These are phyloP conservation scores for Lethocerus indicus DNA, from an alignment of 1,140 invertebrate species.

Conservation along the genomic window DNA sequence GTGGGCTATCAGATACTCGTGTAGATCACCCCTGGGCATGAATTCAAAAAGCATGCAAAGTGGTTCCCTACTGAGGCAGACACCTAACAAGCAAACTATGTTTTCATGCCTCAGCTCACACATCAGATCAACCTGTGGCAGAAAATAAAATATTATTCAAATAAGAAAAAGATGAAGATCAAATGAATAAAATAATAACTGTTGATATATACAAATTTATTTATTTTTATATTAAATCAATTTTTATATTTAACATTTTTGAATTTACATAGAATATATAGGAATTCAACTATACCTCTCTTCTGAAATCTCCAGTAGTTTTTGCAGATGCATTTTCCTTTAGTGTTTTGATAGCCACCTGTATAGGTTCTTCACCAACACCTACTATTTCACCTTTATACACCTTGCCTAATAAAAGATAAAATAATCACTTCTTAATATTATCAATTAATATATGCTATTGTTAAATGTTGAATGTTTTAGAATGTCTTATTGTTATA, in stretches of 20 bases:
- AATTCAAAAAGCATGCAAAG: slow-evolving; percentile 95
- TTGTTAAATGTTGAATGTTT: too few species aligned
- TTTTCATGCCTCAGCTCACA: slow-evolving; percentile 87
- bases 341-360: slow-evolving; percentile 85
- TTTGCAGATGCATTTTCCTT: slow-evolving; percentile 86
- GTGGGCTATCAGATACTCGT: slow-evolving; percentile 82
- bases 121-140: slow-evolving; percentile 64
- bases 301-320: slow-evolving; percentile 77
- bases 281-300: too few species aligned
- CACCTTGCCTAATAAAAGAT: slow-evolving; percentile 46
- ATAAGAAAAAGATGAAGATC: background rate
- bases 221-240: too few species aligned
- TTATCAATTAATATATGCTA: too few species aligned
- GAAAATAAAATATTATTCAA: background rate
- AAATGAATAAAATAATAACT: background rate
- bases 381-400: slow-evolving; percentile 81
- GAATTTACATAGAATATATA: too few species aligned
- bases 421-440: too few species aligned
- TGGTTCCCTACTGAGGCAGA: slow-evolving; percentile 78
- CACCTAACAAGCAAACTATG: slow-evolving; percentile 86
- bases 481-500: too few species aligned
- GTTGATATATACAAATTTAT: background rate
- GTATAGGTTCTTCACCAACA: slow-evolving; percentile 39
- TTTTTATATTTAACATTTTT: too few species aligned
- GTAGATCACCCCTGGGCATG: slow-evolving; percentile 85